Evolutionary conservation across 2,888 invertebrate species (phyloP).

Genomic region (Xestia xanthographa): DNA sequence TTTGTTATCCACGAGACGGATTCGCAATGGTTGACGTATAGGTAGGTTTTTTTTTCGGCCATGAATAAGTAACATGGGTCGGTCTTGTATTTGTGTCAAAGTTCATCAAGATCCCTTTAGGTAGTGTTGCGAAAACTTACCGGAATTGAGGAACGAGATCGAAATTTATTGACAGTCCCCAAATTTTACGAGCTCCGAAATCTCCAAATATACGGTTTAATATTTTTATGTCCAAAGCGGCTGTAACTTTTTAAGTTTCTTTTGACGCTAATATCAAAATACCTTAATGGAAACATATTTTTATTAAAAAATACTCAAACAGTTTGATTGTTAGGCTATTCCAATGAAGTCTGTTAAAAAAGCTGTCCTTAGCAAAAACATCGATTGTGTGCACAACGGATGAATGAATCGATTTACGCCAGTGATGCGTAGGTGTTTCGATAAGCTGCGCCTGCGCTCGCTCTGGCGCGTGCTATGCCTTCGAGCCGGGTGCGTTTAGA

Average conservation of each 20-base stretch:
- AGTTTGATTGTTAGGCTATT: constrained; percentile 6
- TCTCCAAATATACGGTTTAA: constrained; percentile 30
- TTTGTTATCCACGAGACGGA: constrained; percentile 80
- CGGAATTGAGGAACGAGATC: constrained; percentile 42
- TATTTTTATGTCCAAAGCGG: constrained; percentile 10
- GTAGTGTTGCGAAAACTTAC: constrained; percentile 34
- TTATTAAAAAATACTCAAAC: constrained; percentile 17
- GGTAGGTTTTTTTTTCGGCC: constrained; percentile 68
- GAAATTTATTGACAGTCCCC: constrained; percentile 56
- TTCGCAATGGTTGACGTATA: constrained; percentile 78
- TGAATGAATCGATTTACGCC: constrained; percentile 70
- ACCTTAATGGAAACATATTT: neutral
- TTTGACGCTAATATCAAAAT: neutral
- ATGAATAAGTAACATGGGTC: constrained; percentile 79
- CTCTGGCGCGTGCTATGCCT: constrained; percentile 70
- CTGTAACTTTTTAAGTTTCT: neutral
- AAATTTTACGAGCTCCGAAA: constrained; percentile 29
- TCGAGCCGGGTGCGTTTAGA: constrained; percentile 68
- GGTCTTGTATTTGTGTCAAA: constrained; percentile 82
- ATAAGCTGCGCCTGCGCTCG: constrained; percentile 66
- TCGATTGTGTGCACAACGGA: constrained; percentile 63
- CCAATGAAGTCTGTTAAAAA: too few species aligned
- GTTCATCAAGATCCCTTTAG: constrained; percentile 79
- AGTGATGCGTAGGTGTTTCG: constrained; percentile 71
- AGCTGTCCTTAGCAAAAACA: constrained; percentile 63